A percentile compares a stretch with the other conserved stretches of the same genome.
These are phyloP conservation scores for Regulus satrapa DNA, from an alignment of 2,113 vertebrate species.

Conservation along the genomic window DNA sequence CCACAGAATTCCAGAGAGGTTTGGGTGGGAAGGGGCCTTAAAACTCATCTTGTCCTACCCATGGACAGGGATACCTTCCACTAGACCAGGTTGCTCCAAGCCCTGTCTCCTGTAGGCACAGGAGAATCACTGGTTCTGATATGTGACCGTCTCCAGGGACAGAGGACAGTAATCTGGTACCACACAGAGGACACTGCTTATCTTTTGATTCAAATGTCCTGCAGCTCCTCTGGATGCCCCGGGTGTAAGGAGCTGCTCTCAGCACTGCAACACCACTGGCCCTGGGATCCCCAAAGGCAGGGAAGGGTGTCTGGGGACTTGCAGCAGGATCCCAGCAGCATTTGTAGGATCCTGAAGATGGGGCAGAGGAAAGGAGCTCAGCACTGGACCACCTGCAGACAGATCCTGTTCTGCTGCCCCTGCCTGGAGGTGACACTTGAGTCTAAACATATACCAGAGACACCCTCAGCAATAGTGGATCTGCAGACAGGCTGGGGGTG, in stretches of 20 bases:
- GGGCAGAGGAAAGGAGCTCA: not conserved
- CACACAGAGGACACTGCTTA: not conserved
- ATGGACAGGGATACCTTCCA: not conserved
- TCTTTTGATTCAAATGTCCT: not conserved
- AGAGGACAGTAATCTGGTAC: not conserved
- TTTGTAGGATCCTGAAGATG: not conserved
- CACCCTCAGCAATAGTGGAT: not conserved
- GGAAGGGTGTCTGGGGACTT: not conserved
- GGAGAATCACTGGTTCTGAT: not conserved
- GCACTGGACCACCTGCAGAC: not conserved
- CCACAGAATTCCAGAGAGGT: not conserved
- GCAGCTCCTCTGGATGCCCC: not conserved
- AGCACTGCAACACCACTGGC: fast-evolving
- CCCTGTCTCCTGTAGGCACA: not conserved
- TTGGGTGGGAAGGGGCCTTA: not conserved
- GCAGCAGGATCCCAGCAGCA: not conserved
- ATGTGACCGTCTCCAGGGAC: not conserved
- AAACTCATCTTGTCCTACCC: not conserved
- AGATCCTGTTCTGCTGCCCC: not conserved
- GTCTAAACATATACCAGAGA: not conserved
- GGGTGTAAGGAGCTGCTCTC: not conserved
- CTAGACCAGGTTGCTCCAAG: not conserved
- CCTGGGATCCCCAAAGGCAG: not conserved
- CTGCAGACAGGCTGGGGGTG: not conserved
- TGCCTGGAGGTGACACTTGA: not conserved